phyloP scores from a whole-genome alignment of 2,113 vertebrate species.

The Gallinago paraguaiae region DNA sequence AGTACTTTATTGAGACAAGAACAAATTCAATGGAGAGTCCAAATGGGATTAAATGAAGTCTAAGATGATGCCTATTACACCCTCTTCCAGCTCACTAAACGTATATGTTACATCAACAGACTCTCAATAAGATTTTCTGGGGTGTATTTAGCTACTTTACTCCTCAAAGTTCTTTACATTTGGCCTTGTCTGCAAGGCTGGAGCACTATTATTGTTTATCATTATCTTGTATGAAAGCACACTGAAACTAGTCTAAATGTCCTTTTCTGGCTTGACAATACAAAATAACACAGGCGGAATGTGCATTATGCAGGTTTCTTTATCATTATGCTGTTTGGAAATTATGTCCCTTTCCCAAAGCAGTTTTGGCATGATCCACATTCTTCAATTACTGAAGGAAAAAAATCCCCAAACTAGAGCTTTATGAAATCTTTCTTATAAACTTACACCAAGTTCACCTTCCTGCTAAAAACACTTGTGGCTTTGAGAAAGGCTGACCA shows the following conservation, averaged over 20 bases:
- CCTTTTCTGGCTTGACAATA: neutral
- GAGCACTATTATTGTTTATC: neutral
- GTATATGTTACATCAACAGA: neutral
- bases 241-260: neutral
- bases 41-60: slow-evolving; percentile 32
- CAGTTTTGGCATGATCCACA: neutral
- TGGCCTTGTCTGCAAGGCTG: neutral
- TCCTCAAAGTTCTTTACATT: neutral
- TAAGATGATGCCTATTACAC: neutral
- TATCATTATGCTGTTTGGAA: neutral
- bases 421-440: neutral
- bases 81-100: neutral
- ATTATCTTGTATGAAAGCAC: neutral
- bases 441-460: neutral
- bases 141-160: neutral
- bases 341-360: neutral
- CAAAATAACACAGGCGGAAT: neutral
- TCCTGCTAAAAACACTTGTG: neutral
- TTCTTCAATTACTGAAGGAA: neutral
- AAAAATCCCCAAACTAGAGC: neutral
- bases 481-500: neutral
- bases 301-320: neutral
- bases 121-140: neutral
- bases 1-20: slow-evolving; percentile 42
- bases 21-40: neutral